Percentiles rank a stretch among this genome's conserved stretches.
Conservation (phyloP, 2,797 vertebrate species). For the Tapera naevia region DNA sequence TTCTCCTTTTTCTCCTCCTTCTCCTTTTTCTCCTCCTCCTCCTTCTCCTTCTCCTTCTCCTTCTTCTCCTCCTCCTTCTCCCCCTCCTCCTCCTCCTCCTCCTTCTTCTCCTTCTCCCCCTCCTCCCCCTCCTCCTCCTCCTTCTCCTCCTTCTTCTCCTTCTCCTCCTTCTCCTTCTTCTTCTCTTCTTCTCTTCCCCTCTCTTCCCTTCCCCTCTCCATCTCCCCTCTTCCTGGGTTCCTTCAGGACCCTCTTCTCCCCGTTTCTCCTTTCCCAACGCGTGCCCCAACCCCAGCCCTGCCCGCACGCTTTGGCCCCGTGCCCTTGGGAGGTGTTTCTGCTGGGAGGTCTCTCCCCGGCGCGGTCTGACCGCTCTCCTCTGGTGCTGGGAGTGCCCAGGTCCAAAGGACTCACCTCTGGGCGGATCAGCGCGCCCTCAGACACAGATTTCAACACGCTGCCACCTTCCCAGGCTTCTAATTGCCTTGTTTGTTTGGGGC, state of each 20-base stretch:
- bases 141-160: no score
- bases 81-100: no score
- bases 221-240: neutral
- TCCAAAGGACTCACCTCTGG: neutral
- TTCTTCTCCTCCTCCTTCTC: no score
- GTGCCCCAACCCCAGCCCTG: neutral
- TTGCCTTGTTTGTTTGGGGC: neutral
- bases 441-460: neutral
- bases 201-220: no score
- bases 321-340: neutral
- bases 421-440: neutral
- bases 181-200: no score
- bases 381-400: neutral
- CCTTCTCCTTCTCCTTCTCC: no score
- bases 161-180: no score
- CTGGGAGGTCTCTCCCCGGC: neutral
- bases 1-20: no score
- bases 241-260: neutral
- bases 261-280: neutral
- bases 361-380: neutral
- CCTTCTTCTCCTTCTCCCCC: no score
- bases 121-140: no score
- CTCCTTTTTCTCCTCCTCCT: no score
- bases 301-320: rapidly evolving
- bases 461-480: neutral